Conservation (phyloP, 2,888 invertebrate genomes). For the Monoplex corrugatus region DNA sequence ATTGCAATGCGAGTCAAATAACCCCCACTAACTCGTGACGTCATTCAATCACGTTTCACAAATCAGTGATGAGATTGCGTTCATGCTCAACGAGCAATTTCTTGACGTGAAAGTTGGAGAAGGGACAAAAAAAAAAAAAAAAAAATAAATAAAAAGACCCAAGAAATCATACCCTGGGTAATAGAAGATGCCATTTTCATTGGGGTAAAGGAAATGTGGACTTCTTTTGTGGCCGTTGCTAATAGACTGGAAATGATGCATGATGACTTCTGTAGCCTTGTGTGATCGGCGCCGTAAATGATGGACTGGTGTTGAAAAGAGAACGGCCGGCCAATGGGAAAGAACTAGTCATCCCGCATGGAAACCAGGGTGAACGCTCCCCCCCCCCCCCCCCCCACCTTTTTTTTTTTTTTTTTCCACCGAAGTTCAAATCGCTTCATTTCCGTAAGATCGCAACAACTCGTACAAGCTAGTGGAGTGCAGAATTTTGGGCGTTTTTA, state of each 20-base stretch:
- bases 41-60: no score
- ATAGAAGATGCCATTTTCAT: not conserved
- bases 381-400: no score
- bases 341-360: not conserved
- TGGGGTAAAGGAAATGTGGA: not conserved
- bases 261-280: not conserved
- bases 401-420: no score
- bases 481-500: not conserved
- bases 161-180: no score
- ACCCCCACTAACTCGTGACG: no score
- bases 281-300: not conserved
- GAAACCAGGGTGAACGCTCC: no score
- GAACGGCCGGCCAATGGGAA: not conserved
- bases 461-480: not conserved
- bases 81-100: no score
- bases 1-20: no score
- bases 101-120: no score
- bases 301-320: not conserved
- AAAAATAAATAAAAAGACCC: no score
- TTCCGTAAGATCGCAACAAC: not conserved
- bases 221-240: not conserved
- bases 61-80: no score
- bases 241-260: not conserved
- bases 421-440: not conserved
- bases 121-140: no score